Evolutionary conservation across 2,888 invertebrate genomes (phyloP), one percentile per base, ranked within the genome.

Genomic region (Hymenopus coronatus): DNA sequence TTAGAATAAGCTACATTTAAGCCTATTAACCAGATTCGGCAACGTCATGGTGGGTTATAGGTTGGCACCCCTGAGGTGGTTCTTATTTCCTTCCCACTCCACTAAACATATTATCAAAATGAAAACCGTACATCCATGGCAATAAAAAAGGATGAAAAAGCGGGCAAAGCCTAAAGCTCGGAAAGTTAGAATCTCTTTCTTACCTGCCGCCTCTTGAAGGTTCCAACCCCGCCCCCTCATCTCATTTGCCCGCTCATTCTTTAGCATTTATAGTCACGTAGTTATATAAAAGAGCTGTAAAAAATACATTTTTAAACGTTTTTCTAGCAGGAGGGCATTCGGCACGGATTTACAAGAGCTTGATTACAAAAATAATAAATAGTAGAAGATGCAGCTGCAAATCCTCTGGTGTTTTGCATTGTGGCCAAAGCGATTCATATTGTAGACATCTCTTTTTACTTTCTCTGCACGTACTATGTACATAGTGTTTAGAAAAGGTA

Each of bases 61-160:
- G 33, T 28, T 84, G 84, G 84, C 84, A 84, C 84, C 84, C 84
- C 84, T 84, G 84, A 30, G 84, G 84, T 30, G 28, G 20, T 84
- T 84, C 84, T 28, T 30, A n/a, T 84, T 30, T 84, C 25, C 28
- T 30, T 84, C 33, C 54, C 54, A 70, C 25, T 70, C 54, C 54
- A 70, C 54, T 70, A 15, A 70, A 84, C 33, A 84, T 30, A 84
- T n/a, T 84, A 84, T 30, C 28, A 84, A 84, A 84, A 84, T 30
- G 84, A 28, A 30, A 84, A 84, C 28, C 30, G 84, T 30, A 30
- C 84, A 84, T 84, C 84, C 28, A 28, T 30, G 30, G 33, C 25
- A 30, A 28, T 30, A 30, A 84, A 84, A 25, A 33, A 84, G 33
- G 30, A 30, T 20, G 25, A 25, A 70, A 70, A 70, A 30, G 30